Conservation (phyloP, 92 coral and sea anemone species). For the Bergia sp. region DNA sequence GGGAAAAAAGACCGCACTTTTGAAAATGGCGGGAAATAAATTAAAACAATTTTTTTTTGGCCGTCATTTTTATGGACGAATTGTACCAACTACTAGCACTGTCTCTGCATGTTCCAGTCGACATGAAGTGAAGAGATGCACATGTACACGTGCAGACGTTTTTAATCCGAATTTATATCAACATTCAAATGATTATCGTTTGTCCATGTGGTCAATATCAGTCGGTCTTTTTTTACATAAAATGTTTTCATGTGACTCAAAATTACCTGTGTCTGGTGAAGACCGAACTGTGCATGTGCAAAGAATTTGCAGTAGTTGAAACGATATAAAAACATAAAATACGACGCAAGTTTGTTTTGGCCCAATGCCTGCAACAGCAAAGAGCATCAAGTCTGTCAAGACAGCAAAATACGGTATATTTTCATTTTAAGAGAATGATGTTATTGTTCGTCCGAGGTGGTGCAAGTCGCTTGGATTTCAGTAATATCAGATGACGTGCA, state of each 20-base stretch:
- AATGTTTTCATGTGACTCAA: background rate
- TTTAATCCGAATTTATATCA: conserved; percentile 33
- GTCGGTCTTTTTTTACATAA: background rate
- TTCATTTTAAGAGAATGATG: background rate
- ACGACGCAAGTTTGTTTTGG: background rate
- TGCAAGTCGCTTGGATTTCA: no score
- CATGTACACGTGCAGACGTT: conserved; percentile 21
- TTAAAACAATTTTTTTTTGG: background rate
- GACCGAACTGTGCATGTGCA: background rate
- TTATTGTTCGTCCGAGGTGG: background rate
- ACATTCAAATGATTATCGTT: conserved; percentile 27
- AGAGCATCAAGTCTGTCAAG: background rate
- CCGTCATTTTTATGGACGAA: background rate
- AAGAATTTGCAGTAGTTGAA: background rate
- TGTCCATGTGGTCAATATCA: conserved; percentile 1
- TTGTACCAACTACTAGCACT: no score
- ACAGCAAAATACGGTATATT: background rate
- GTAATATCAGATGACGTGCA: no score
- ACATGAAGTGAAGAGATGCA: background rate
- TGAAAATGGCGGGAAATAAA: conserved; percentile 18
- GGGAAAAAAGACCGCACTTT: background rate
- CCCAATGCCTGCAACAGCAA: no score
- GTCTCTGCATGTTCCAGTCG: no score
- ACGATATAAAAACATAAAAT: no score
- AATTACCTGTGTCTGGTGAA: background rate